Base-by-base conservation (phyloP, 2,888 invertebrate genomes). In the Rhorus exstirpatorius region DNA sequence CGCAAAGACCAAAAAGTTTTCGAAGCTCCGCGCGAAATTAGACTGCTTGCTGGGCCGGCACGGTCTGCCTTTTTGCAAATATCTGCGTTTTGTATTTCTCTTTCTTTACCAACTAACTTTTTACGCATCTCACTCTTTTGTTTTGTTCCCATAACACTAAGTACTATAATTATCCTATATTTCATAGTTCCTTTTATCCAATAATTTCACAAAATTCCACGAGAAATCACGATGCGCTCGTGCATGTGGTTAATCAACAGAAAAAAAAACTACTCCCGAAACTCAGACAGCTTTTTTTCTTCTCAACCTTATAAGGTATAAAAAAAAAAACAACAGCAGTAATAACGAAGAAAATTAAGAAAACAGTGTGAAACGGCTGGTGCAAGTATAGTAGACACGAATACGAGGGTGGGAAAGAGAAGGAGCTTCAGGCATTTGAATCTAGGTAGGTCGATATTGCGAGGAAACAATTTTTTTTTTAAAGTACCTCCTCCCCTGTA, bases 61-160 rank as follows among this genome's bases (percentile, higher is more conserved):
- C 72, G 51, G 53, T 76, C 79, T 71, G 76, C 83, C 81, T 84
- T 84, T 87, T 86, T 84, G 80, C 83, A 83, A 83, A 87, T 87
- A 84, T 80, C 76, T 81, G 61, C 81, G 77, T 83, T 84, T 85
- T 87, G 85, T 84, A 84, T 7, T 12, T 19, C 46, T 44, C 44
- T 46, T 38, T 49, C 44, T 53, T 17, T 19, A 53, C 41, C 26
- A 44, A 17, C 3, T 63, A 75, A 65, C 76, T 51, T 75, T 75
- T 58, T 60, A 67, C 81, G 58, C 53, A 72, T 24, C 17, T 35
- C 19, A 53, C 61, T 44, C 24, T 44, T 19, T 77, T 70, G 10
- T 55, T 74, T 63, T 77, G 44, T 49, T 44, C n/a, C 12, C 67
- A 14, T 21, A 58, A 21, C 21, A 31, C 31, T 41, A n/a, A 19